A percentile compares a stretch with the other conserved stretches of the same genome.
Conservation (phyloP, 2,797 vertebrate species). For the Neomorphus geoffroyi region DNA sequence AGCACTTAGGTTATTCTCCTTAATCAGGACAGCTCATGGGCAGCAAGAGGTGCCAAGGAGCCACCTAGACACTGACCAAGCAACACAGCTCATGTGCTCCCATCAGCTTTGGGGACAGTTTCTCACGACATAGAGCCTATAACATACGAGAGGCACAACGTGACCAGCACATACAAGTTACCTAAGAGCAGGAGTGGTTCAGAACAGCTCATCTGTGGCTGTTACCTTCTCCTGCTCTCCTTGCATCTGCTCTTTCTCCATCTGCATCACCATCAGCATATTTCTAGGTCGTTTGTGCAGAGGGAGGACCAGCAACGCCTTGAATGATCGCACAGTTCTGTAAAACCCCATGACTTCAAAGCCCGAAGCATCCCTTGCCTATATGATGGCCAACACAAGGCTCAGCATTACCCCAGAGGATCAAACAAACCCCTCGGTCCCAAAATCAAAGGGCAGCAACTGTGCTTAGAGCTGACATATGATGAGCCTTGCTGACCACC, state of each 20-base stretch:
- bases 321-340: neutral
- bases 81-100: rapidly evolving
- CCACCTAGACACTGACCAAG: neutral
- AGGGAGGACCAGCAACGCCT: neutral
- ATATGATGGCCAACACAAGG: neutral
- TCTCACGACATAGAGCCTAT: neutral
- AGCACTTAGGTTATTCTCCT: neutral
- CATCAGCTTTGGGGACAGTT: neutral
- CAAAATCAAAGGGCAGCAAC: neutral
- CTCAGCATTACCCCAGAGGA: neutral
- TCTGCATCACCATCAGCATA: neutral
- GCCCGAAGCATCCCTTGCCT: neutral
- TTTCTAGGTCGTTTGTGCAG: neutral
- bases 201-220: neutral
- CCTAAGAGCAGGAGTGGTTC: neutral
- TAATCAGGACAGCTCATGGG: neutral
- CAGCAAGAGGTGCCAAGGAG: neutral
- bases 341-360: neutral
- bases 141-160: neutral
- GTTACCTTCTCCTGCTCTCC: neutral
- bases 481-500: neutral
- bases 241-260: neutral
- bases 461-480: neutral
- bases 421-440: neutral
- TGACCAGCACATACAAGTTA: rapidly evolving